Evolutionary conservation across 2,797 vertebrate genomes (phyloP).

Genomic region (Pseudomugil gertrudae): DNA sequence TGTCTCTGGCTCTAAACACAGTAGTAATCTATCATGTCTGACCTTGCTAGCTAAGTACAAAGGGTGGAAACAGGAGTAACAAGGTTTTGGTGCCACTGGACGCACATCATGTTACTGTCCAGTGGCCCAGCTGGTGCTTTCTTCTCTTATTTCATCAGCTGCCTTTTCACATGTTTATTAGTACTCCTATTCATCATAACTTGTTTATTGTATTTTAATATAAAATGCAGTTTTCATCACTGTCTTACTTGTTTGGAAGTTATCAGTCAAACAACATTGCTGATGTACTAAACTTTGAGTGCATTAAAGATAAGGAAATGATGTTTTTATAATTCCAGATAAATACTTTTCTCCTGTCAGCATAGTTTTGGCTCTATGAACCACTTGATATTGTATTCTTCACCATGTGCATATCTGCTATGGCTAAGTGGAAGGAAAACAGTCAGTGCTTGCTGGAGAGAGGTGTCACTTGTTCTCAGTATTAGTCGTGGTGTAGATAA

Average conservation of each 20-base stretch:
- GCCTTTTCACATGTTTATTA: constrained; percentile 7
- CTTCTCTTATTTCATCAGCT: constrained; percentile 14
- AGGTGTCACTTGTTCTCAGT: constrained; percentile 83
- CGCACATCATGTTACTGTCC: constrained; percentile 16
- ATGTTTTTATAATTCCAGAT: constrained; percentile 23
- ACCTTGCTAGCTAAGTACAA: constrained; percentile 42
- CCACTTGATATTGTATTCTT: constrained; percentile 33
- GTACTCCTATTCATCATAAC: constrained; percentile 14
- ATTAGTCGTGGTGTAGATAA: constrained; percentile 82
- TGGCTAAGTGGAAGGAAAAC: constrained; percentile 75
- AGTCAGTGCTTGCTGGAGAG: constrained; percentile 67
- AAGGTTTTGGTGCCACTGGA: constrained; percentile 28
- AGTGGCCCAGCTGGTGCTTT: constrained; percentile 8
- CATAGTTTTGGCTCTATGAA: constrained; percentile 20
- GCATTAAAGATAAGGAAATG: constrained; percentile 2
- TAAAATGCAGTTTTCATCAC: background rate
- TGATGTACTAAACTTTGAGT: background rate
- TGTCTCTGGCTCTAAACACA: constrained; percentile 80
- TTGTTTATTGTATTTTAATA: constrained; percentile 7
- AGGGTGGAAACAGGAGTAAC: constrained; percentile 39
- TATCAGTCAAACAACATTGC: background rate
- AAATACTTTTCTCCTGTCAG: constrained; percentile 7
- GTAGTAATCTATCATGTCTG: constrained; percentile 71
- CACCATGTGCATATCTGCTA: constrained; percentile 31
- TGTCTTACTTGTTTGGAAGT: background rate